These are phyloP conservation scores for Phrynocephalus versicolor DNA, from an alignment of 2,113 vertebrate species.

Conservation along the genomic window DNA sequence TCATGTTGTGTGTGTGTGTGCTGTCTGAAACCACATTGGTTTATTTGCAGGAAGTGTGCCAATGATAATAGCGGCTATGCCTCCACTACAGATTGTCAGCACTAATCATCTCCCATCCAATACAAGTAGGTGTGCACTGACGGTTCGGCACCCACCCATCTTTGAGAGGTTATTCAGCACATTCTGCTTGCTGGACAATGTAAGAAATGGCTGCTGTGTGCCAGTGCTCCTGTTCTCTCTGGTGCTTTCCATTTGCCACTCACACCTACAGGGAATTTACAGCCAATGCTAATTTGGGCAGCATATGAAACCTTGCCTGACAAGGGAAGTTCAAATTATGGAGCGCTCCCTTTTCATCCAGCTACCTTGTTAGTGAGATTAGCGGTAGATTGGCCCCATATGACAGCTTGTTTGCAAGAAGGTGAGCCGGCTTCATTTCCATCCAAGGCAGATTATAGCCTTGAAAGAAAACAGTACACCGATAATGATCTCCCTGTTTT, in stretches of 20 bases:
- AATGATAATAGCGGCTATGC: slow-evolving; percentile 46
- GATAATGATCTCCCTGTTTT: slow-evolving; percentile 72
- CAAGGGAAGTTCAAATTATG: slow-evolving; percentile 77
- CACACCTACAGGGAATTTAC: slow-evolving; percentile 56
- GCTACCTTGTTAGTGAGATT: slow-evolving; percentile 75
- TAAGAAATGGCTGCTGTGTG: slow-evolving; percentile 4
- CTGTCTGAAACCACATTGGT: slow-evolving; percentile 21
- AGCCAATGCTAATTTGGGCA: slow-evolving; percentile 72
- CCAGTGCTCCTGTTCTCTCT: slow-evolving; percentile 36
- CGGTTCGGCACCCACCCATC: not conserved
- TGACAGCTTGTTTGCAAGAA: slow-evolving; percentile 79
- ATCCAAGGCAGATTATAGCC: slow-evolving; percentile 60
- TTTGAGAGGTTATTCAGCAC: slow-evolving; percentile 46
- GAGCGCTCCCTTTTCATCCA: slow-evolving; percentile 67
- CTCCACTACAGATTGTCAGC: slow-evolving; percentile 41
- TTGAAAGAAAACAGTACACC: slow-evolving; percentile 61
- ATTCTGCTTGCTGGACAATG: slow-evolving; percentile 49
- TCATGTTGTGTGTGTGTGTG: too few species aligned
- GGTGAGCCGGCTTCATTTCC: slow-evolving; percentile 71
- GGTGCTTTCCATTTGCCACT: slow-evolving; percentile 44
- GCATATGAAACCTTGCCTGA: slow-evolving; percentile 75
- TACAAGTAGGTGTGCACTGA: not conserved
- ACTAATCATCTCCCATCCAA: slow-evolving; percentile 14
- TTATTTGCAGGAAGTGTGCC: slow-evolving; percentile 47
- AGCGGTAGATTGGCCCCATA: slow-evolving; percentile 62